phyloP scores from a whole-genome alignment of 2,797 vertebrate species.

The Eospalax fontanierii region DNA sequence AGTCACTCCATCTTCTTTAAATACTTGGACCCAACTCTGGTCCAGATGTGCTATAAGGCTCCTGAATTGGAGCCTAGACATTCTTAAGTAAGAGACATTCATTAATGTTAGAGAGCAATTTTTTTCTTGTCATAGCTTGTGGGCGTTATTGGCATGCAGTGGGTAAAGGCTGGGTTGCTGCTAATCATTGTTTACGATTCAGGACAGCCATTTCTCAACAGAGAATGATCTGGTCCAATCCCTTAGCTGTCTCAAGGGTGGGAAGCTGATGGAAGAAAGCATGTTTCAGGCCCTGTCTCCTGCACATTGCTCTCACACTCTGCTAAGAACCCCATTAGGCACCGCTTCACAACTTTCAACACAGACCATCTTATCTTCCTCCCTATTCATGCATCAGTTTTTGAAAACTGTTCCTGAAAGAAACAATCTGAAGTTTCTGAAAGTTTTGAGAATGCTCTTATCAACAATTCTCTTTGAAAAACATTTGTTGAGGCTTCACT shows the following conservation, averaged over 20 bases:
- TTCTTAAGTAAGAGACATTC: neutral
- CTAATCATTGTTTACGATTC: neutral
- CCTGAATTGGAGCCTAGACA: neutral
- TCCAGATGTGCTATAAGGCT: neutral
- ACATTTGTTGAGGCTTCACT: constrained; percentile 61
- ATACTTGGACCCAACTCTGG: neutral
- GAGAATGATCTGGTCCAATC: neutral
- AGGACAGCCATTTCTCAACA: neutral
- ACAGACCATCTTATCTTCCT: neutral
- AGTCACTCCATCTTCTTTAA: neutral
- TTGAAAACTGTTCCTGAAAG: constrained; percentile 54
- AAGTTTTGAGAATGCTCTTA: constrained; percentile 61
- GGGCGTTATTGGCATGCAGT: neutral
- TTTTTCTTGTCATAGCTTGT: neutral
- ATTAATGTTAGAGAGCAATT: neutral
- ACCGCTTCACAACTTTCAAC: neutral
- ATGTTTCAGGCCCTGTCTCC: neutral
- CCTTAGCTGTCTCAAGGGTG: neutral
- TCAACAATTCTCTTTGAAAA: constrained; percentile 76
- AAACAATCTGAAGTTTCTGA: constrained; percentile 61
- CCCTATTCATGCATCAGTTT: neutral
- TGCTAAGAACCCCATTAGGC: neutral
- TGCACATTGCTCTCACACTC: neutral
- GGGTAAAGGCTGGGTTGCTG: neutral
- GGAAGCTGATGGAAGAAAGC: neutral